Evolutionary conservation across 2,888 invertebrate species (phyloP).

Genomic region (Diarsia mendica): DNA sequence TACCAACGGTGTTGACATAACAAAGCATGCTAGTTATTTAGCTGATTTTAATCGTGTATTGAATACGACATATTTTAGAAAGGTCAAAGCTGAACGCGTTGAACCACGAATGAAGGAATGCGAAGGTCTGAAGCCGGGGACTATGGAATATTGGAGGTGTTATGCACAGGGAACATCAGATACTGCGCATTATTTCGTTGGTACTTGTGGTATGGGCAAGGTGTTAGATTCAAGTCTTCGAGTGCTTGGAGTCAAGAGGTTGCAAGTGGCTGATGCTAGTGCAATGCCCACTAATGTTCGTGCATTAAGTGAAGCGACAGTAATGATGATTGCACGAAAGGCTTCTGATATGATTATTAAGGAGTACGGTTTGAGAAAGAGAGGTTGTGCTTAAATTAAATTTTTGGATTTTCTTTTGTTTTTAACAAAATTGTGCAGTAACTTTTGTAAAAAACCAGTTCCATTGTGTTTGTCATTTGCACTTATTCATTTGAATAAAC

Average conservation of each 20-base stretch:
- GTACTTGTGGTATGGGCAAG: slow-evolving; percentile 58
- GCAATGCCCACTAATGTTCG: slow-evolving; percentile 50
- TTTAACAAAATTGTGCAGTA: background rate
- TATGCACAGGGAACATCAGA: slow-evolving; percentile 37
- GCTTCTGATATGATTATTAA: slow-evolving; percentile 53
- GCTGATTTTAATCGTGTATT: slow-evolving; percentile 50
- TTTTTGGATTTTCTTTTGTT: background rate
- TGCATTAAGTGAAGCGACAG: slow-evolving; percentile 35
- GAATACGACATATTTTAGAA: slow-evolving; percentile 44
- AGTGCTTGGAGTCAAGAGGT: slow-evolving; percentile 44
- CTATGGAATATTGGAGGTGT: slow-evolving; percentile 54
- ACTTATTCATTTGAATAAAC: background rate
- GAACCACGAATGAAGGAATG: slow-evolving; percentile 41
- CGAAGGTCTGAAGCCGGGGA: slow-evolving; percentile 19
- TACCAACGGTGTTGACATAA: slow-evolving; percentile 44
- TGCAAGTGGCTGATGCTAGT: slow-evolving; percentile 63
- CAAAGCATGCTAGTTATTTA: slow-evolving; percentile 47
- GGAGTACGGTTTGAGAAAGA: slow-evolving; percentile 23
- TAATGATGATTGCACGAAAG: slow-evolving; percentile 52
- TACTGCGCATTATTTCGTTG: slow-evolving; percentile 49
- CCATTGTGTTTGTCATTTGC: background rate
- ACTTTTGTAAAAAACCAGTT: background rate
- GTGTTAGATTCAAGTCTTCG: slow-evolving; percentile 59
- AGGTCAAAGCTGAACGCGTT: slow-evolving; percentile 40
- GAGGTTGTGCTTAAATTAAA: background rate